Percentiles rank a stretch among this genome's conserved stretches.
phyloP scores from a whole-genome alignment of 2,113 vertebrate genomes.

The Myanophis thanlyinensis region DNA sequence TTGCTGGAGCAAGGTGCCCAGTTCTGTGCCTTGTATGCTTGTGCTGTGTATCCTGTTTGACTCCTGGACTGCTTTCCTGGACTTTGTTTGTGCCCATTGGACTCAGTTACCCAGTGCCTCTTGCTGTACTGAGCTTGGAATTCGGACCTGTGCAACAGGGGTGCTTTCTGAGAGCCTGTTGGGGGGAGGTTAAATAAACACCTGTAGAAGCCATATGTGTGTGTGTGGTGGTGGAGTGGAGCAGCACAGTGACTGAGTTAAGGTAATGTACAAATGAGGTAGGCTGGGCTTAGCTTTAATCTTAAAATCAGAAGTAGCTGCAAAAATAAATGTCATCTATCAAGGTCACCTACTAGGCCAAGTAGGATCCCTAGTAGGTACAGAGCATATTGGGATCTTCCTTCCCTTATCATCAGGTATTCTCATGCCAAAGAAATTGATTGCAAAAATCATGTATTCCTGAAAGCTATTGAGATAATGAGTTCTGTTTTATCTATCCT shows the following conservation, averaged over 20 bases:
- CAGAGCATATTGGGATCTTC: background rate
- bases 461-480: conserved; percentile 3
- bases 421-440: background rate
- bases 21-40: background rate
- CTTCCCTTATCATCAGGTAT: background rate
- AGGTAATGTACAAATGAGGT: background rate
- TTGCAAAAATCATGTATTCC: background rate
- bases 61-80: background rate
- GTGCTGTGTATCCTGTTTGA: background rate
- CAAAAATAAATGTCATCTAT: background rate
- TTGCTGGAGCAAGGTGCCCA: background rate
- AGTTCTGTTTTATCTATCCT: background rate
- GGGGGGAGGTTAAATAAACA: too few relatives aligned
- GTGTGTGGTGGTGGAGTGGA: too few relatives aligned
- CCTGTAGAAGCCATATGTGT: background rate
- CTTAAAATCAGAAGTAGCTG: background rate
- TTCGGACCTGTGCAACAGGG: background rate
- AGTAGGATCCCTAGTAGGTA: background rate
- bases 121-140: background rate
- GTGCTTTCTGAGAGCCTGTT: background rate
- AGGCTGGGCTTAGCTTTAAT: background rate
- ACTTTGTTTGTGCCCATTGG: background rate
- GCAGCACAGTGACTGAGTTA: background rate
- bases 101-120: background rate
- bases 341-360: background rate